Base-by-base conservation (phyloP, 2,113 vertebrate genomes). In the Herpailurus yagouaroundi region DNA sequence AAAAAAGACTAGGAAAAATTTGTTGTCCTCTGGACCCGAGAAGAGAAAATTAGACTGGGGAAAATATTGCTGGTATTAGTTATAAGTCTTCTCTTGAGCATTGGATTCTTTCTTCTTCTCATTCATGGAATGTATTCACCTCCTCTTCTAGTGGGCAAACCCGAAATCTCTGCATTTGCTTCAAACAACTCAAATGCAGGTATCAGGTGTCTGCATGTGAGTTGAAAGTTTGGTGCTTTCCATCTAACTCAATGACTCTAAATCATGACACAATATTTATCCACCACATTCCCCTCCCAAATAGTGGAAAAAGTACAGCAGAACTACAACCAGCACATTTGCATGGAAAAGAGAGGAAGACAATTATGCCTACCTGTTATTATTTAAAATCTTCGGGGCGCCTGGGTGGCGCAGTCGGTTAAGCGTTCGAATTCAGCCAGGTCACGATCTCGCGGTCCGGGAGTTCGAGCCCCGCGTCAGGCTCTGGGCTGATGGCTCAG, bases 111-210 rank as follows among this genome's bases (percentile, higher is more conserved):
- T 89, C 23, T 50, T 89, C 23, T 66, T 48, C 7, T 55, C 18
- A 23, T 7, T 29, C 12, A 4, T n/a, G 25, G 64, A 48, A 73
- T 23, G 27, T 38, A 21, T 0, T 4, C 2, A n/a, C 3, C 1
- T 6, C 8, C 0, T 81, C 16, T 5, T 13, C 12, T 71, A 82
- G 36, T 41, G 8, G 23, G 1, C 60, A 92, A 85, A 68, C 2
- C 5, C 7, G 33, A 52, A 33, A 14, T 76, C 25, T 66, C 10
- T 92, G 55, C 31, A 76, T 33, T 60, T 86, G 38, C 7, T 16
- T 23, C 4, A 69, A 85, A 38, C 19, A n/a, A 63, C 5, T 76
- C 7, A 92, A 68, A 96, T 57, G 1, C 12, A 91, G 9, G 3
- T 60, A 23, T 60, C 57, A 23, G 8, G 8, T 60, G 36, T 77